Conservation (phyloP, 2,797 vertebrate genomes). For the Naso thynnoides region DNA sequence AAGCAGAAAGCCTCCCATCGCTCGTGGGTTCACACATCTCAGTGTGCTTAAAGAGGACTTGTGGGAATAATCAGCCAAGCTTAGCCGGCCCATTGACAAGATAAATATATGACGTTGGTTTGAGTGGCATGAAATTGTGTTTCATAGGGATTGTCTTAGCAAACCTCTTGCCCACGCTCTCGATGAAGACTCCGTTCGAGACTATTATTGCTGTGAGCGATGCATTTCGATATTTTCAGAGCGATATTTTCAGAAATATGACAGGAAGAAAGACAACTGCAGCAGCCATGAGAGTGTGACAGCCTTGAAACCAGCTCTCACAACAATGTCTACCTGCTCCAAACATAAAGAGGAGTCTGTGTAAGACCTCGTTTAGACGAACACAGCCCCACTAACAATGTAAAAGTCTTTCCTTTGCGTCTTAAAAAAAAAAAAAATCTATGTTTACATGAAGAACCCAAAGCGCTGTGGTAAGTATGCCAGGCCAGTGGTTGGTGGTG, state of each 20-base stretch:
- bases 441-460: no score
- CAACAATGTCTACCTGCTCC: not conserved
- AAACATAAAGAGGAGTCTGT: no score
- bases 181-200: not conserved
- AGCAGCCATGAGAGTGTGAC: not conserved
- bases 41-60: conserved; percentile 7
- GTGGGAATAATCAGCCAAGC: conserved; percentile 47
- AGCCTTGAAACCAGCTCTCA: conserved; percentile 1
- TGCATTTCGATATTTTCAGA: conserved; percentile 4
- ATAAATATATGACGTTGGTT: conserved; percentile 46
- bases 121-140: conserved; percentile 35
- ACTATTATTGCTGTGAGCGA: not conserved
- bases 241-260: conserved; percentile 2
- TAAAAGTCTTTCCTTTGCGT: no score
- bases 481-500: no score
- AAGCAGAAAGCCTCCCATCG: conserved; percentile 33
- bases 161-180: conserved; percentile 17
- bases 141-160: conserved; percentile 21
- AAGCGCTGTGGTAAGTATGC: no score
- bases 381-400: no score
- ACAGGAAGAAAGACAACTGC: not conserved
- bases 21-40: conserved; percentile 11
- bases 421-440: no score
- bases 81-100: conserved; percentile 19
- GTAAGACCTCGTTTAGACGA: no score